phyloP scores from a whole-genome alignment of 2,797 vertebrate genomes.

The Eulemur rubriventer region DNA sequence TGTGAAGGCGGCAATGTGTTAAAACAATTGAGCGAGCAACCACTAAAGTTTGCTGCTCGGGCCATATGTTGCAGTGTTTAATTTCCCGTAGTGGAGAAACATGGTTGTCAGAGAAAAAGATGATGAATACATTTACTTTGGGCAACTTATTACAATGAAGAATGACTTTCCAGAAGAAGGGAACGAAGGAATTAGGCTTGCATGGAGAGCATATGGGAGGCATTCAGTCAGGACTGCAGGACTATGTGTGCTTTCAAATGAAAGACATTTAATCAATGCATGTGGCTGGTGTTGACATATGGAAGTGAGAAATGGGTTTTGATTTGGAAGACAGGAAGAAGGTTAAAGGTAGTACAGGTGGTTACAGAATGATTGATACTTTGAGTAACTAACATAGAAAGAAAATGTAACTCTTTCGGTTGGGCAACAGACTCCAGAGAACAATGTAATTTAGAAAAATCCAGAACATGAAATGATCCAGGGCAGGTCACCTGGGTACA shows the following conservation, averaged over 20 bases:
- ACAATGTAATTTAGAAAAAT: conserved; percentile 80
- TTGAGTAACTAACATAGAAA: conserved; percentile 74
- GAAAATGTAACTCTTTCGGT: conserved; percentile 66
- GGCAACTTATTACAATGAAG: conserved; percentile 90
- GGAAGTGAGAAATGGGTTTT: conserved; percentile 87
- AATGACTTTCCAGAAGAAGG: conserved; percentile 87
- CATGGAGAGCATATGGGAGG: conserved; percentile 87
- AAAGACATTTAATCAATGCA: conserved; percentile 85
- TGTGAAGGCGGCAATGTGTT: conserved; percentile 89
- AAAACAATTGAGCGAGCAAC: conserved; percentile 89
- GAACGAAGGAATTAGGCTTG: conserved; percentile 84
- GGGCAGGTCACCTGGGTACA: conserved; percentile 59
- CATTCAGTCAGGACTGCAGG: conserved; percentile 84
- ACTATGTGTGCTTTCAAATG: conserved; percentile 82
- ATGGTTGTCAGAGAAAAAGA: conserved; percentile 88
- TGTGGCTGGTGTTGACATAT: conserved; percentile 85
- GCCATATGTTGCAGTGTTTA: conserved; percentile 90
- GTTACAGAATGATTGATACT: conserved; percentile 85
- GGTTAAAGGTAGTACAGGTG: conserved; percentile 85
- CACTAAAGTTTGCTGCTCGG: conserved; percentile 88
- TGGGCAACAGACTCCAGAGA: conserved; percentile 71
- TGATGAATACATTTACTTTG: conserved; percentile 90
- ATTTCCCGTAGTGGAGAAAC: conserved; percentile 89
- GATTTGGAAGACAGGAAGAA: conserved; percentile 86
- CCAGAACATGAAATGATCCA: conserved; percentile 65